A percentile compares a stretch with the other conserved stretches of the same genome.
Evolutionary conservation across 2,113 vertebrate genomes (phyloP).

Genomic region (Dicentrarchus labrax): DNA sequence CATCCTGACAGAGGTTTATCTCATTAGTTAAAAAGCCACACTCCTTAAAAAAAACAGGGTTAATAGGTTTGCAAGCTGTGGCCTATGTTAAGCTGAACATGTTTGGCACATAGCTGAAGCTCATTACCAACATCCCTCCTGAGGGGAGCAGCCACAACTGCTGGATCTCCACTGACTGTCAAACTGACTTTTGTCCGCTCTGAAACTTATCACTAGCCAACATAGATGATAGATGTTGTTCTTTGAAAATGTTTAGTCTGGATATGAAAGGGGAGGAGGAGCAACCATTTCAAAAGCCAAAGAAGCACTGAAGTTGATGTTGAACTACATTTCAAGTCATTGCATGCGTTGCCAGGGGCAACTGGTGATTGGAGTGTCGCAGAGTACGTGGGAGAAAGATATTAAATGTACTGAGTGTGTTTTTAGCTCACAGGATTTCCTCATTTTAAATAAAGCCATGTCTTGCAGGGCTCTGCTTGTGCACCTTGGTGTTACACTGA

Average conservation of each 20-base stretch:
- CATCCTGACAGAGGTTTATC: not conserved
- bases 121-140: conserved; percentile 27
- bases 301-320: not conserved
- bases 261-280: not conserved
- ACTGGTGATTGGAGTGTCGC: not conserved
- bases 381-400: not conserved
- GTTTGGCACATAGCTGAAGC: conserved; percentile 45
- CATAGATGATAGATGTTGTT: not conserved
- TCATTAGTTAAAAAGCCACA: not conserved
- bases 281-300: not conserved
- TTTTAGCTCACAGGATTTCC: not conserved
- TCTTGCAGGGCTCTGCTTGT: not conserved
- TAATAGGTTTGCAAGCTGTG: conserved; percentile 48
- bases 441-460: not conserved
- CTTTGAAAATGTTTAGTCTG: not conserved
- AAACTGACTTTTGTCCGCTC: not conserved
- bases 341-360: not conserved
- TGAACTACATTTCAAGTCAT: not conserved
- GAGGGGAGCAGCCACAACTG: not conserved
- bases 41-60: conserved; percentile 18
- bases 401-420: not conserved
- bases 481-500: conserved; percentile 4
- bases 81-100: conserved; percentile 36
- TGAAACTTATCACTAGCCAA: not conserved
- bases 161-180: not conserved